Evolutionary conservation across 2,113 vertebrate genomes (phyloP), one percentile per base, ranked within the genome.

Genomic region (Podarcis muralis): DNA sequence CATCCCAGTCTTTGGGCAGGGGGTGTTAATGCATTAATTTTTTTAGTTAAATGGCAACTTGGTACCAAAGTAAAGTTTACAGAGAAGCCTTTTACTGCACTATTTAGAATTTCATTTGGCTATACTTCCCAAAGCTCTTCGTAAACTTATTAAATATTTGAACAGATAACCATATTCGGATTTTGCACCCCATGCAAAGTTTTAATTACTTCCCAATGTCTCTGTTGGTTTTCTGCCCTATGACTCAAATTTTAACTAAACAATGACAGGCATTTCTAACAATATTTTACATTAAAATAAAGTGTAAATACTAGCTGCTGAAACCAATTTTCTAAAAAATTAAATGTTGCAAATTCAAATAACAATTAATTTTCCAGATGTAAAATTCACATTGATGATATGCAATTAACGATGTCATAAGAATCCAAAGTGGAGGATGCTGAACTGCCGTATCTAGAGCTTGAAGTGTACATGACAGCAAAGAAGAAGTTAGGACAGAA

Each of bases 1-100:
- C 0, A 0, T 5, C 35, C 0, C 1, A 53, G 48, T 12, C 11
- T 53, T 53, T 53, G 48, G 11, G 48, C 48, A 53, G 48, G 48
- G 48, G 48, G 48, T 9, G 48, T 53, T 53, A 53, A 53, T 12
- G 48, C 48, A 53, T 53, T 12, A 53, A 53, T 57, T 27, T 5
- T 71, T 57, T 87, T 20, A 7, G 65, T 53, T 37, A 59, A 72
- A 80, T 7, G 32, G 15, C 66, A 71, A 57, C 6, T 57, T 16
- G 32, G 3, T 66, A 23, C 2, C 57, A 23, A 13, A 53, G 40
- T 35, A 32, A 48, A n/a, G 35, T 78, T 30, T 48, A 25, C 6
- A 30, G 37, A 30, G 8, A 48, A 68, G 37, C 16, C n/a, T 35
- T 35, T 35, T 32, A 25, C 43, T 35, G 13, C 2, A 15, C 22